Evolutionary conservation across 1,140 invertebrate species (phyloP).

Genomic region (Drosophila suzukii): DNA sequence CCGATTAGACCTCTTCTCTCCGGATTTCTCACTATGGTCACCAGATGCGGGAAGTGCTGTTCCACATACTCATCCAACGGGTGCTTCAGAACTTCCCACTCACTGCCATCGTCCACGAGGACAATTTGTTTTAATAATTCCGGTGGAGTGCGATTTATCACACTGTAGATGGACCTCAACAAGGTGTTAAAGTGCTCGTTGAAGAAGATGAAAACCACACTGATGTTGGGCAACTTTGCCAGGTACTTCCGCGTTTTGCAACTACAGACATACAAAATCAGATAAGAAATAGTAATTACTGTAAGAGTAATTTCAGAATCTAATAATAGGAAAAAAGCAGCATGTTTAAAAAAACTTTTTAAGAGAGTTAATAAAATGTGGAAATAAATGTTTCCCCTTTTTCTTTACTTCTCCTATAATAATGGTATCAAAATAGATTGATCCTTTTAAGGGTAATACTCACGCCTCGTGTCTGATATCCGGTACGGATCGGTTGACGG

Average conservation of each 20-base stretch:
- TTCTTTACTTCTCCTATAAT: too few species aligned
- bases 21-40: constrained; percentile 89
- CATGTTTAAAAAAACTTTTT: too few species aligned
- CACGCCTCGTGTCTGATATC: constrained; percentile 90
- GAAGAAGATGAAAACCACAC: constrained; percentile 96
- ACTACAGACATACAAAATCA: constrained; percentile 86
- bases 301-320: too few species aligned
- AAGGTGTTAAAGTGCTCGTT: constrained; percentile 96
- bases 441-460: constrained; percentile 85
- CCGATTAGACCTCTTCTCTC: constrained; percentile 93
- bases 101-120: constrained; percentile 96
- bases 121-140: constrained; percentile 95
- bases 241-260: constrained; percentile 92
- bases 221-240: constrained; percentile 90
- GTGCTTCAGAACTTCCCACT: constrained; percentile 88
- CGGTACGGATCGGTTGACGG: constrained; percentile 90
- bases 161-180: constrained; percentile 92
- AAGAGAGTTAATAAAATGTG: too few species aligned
- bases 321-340: too few species aligned
- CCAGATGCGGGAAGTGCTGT: constrained; percentile 88
- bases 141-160: constrained; percentile 92
- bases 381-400: too few species aligned
- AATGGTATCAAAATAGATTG: background rate
- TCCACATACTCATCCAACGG: constrained; percentile 91
- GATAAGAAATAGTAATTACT: background rate